Evolutionary conservation across 2,888 invertebrate species (phyloP).

Genomic region (Drosophila falleni): DNA sequence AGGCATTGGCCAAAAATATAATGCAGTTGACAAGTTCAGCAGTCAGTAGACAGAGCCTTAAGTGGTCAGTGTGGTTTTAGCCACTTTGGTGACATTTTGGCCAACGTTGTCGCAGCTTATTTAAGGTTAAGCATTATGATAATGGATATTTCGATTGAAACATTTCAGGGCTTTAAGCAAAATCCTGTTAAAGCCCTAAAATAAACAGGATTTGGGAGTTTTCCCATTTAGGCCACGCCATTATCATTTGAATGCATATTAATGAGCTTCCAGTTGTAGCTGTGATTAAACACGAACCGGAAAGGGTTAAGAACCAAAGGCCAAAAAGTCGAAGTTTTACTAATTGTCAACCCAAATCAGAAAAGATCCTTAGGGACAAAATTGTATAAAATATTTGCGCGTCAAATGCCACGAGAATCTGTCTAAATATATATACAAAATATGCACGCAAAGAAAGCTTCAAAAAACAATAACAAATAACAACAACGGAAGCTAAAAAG

Average conservation of each 20-base stretch:
- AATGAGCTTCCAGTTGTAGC: conserved; percentile 31
- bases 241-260: conserved; percentile 53
- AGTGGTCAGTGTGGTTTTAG: conserved; percentile 8
- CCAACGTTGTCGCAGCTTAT: not conserved
- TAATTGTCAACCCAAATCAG: conserved; percentile 76
- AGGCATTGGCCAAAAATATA: conserved; percentile 33
- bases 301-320: conserved; percentile 24
- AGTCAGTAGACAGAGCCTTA: conserved; percentile 1
- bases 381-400: conserved; percentile 76
- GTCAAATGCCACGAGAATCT: conserved; percentile 59
- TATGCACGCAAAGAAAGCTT: conserved; percentile 51
- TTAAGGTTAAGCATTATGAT: not conserved
- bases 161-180: conserved; percentile 1
- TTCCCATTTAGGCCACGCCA: conserved; percentile 15
- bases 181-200: conserved; percentile 30
- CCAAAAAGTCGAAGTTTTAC: conserved; percentile 48
- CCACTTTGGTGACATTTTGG: conserved; percentile 5
- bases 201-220: conserved; percentile 38
- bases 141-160: not conserved
- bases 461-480: conserved; percentile 20
- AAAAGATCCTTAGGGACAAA: conserved; percentile 31
- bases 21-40: conserved; percentile 56
- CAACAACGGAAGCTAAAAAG: conserved; percentile 36
- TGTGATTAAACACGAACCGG: conserved; percentile 6
- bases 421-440: conserved; percentile 57